Evolutionary conservation across 2,888 invertebrate genomes (phyloP), one percentile per base, ranked within the genome.

Genomic region (Scaptomyza flava): DNA sequence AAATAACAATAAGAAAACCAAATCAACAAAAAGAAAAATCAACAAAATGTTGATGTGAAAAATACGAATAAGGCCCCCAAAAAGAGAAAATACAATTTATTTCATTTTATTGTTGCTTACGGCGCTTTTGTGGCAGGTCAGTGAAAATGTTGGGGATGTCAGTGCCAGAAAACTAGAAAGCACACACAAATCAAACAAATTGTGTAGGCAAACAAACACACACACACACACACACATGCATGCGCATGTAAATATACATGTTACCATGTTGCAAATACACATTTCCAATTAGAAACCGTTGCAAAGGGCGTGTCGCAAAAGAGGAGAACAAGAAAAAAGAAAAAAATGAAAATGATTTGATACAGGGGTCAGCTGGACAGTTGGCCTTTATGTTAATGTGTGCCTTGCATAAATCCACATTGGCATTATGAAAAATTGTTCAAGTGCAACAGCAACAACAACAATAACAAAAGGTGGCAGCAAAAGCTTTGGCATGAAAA

Each of bases 321-420:
- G 33, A 48, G 33, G 38, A 17, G 17, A 17, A 17, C 17, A 14
- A 33, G 50, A 51, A 27, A 11, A 27, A 11, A 47, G 41, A 33
- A 53, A 51, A 27, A 11, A 27, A 11, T 47, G 41, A 27, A 14
- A 9, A 27, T 27, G 47, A 51, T 52, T 47, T 51, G 66, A 36
- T 34, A 27, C 69, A 11, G 52, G 53, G 81, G 79, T 77, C 72
- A 75, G 50, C 54, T 70, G 57, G 41, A 54, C 68, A 51, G 64
- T 75, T 79, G 81, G 80, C 77, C 83, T 67, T 84, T 87, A 87
- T 87, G 83, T 77, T 83, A 85, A 83, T 83, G 81, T 87, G 61
- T 61, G 76, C 50, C 47, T 69, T 62, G n/a, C 72, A 53, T 66
- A 68, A 56, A 62, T 77, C 45, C 41, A 17, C 61, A 60, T 60